Base-by-base conservation (phyloP, 2,888 invertebrate genomes). In the Unio delphinus region DNA sequence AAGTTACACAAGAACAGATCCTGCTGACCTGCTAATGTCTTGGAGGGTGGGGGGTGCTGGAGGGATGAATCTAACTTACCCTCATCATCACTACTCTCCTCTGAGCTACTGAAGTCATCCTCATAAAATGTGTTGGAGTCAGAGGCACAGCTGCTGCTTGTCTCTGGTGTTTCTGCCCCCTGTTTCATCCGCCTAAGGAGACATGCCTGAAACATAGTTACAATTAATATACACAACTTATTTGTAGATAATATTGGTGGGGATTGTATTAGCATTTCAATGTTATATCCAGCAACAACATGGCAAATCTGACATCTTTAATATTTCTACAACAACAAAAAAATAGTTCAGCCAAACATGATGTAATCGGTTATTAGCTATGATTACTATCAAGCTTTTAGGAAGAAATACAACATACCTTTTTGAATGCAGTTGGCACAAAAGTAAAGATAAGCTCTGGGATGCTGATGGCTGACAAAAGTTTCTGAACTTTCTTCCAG, bases 91-190 rank as follows among this genome's bases (percentile, higher is more conserved):
- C 90, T 90, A 79, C 95, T 96, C 88, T 96, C 96, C 87, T 95
- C 95, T 0, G 96, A 96, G 89, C 95, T 96, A 85, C 96, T 95
- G 90, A 97, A 95, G 90, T 92, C 92, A 84, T 97, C 97, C 90
- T 97, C 97, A 90, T 96, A 97, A 91, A 96, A 97, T n/a, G 96
- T 97, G 64, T 96, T 96, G 17, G 96, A 96, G 91, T 97, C 97
- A 6, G 96, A 96, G 78, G 94, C 94, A 88, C 94, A 94, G 73
- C 94, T 93, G 64, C 95, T 95, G 88, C 96, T 96, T 3, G 90
- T 83, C 74, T 87, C 87, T 11, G 85, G 81, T 0, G 82, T 78
- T 67, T 86, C 96, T 18, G 84, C 83, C 15, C 86, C 86, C 83
- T 95, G 85, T 68, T 87, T 87, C 68, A 81, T 70, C 56, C 82